phyloP scores from a whole-genome alignment of 30 jellyfish, hydroid and myxozoan genomes.

The Pelagia noctiluca region DNA sequence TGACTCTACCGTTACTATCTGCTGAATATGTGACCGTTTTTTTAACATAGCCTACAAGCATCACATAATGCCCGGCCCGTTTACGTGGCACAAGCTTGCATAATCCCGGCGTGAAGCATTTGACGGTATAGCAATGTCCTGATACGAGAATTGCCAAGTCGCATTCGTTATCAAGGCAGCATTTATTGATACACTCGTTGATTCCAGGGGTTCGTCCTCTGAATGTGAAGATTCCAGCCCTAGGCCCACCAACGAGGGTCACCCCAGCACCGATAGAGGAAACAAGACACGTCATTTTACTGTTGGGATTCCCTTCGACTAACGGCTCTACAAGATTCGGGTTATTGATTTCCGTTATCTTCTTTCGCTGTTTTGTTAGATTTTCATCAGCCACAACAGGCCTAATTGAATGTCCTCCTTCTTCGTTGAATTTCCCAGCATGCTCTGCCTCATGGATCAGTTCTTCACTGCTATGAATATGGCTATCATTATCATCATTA shows the following conservation, averaged over 20 bases:
- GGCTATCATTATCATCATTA: neutral
- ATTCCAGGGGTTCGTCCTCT: constrained; percentile 59
- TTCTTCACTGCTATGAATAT: neutral
- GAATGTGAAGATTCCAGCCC: constrained; percentile 78
- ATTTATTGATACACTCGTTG: constrained; percentile 72
- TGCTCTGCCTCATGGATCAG: neutral
- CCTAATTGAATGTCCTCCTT: too few relatives aligned
- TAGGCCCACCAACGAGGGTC: constrained; percentile 90
- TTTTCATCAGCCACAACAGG: too few relatives aligned
- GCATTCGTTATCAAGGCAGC: constrained; percentile 84
- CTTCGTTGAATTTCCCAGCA: too few relatives aligned
- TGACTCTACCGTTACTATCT: constrained; percentile 7
- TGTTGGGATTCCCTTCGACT: constrained; percentile 14
- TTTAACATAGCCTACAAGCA: constrained; percentile 79
- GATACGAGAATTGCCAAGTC: constrained; percentile 79
- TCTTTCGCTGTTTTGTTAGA: too few relatives aligned
- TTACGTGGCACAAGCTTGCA: constrained; percentile 78
- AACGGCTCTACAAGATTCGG: too few relatives aligned
- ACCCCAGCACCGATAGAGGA: constrained; percentile 67
- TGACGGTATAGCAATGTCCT: constrained; percentile 83
- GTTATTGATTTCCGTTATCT: too few relatives aligned
- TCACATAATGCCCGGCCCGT: constrained; percentile 78
- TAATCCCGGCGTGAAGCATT: constrained; percentile 64
- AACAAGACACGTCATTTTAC: constrained; percentile 73
- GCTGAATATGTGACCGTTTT: constrained; percentile 48